phyloP scores from a whole-genome alignment of 92 coral and sea anemone genomes.

The Phenganax marumi region DNA sequence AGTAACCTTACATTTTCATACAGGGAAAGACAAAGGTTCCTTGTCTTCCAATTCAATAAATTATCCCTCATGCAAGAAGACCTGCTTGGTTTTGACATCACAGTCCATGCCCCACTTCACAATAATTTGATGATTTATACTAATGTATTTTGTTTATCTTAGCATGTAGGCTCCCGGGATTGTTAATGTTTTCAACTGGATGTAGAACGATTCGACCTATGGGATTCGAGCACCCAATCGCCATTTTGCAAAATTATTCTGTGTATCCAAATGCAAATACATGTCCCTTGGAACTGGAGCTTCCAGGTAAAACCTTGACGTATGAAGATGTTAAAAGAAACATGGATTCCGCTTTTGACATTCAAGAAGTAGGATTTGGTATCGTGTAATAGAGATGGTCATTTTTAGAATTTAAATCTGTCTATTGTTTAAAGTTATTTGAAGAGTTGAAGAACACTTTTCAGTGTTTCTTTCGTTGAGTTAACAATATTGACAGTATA shows the following conservation, averaged over 20 bases:
- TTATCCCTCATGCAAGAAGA: too few relatives aligned
- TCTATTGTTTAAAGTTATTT: too few relatives aligned
- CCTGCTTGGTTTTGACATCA: too few relatives aligned
- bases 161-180: not conserved
- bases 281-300: conserved; percentile 43
- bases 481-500: too few relatives aligned
- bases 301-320: conserved; percentile 7
- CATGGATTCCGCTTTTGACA: conserved; percentile 27
- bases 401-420: too few relatives aligned
- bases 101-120: too few relatives aligned
- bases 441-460: too few relatives aligned
- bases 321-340: conserved; percentile 18
- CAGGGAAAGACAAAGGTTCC: not conserved
- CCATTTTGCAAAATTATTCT: not conserved
- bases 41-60: too few relatives aligned
- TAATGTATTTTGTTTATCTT: not conserved
- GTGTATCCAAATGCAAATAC: conserved; percentile 46
- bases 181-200: conserved; percentile 32
- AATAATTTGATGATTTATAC: too few relatives aligned
- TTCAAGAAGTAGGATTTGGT: not conserved
- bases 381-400: too few relatives aligned
- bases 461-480: too few relatives aligned
- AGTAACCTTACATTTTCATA: not conserved
- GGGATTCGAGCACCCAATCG: conserved; percentile 24
- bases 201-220: conserved; percentile 13